A percentile compares a stretch with the other conserved stretches of the same genome.
Evolutionary conservation across 2,797 vertebrate genomes (phyloP).

Genomic region (Mus minutoides): DNA sequence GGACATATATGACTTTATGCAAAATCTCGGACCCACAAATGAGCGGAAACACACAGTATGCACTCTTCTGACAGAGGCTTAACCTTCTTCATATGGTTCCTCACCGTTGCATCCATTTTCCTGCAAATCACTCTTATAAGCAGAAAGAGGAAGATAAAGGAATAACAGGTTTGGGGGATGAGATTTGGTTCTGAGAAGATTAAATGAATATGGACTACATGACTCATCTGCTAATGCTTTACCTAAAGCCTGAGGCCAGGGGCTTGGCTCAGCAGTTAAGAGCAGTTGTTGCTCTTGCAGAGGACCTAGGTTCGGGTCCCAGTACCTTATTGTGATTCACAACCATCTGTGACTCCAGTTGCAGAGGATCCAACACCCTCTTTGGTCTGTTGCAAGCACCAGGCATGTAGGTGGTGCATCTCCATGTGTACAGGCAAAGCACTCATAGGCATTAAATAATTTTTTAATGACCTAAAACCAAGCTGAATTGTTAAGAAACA

Average conservation of each 20-base stretch:
- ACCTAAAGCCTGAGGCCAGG: neutral
- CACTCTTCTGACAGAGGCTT: neutral
- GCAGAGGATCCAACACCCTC: neutral
- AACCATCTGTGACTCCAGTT: neutral
- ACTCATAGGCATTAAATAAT: neutral
- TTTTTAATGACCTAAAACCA: constrained; percentile 7
- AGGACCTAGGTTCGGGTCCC: neutral
- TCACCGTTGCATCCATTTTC: neutral
- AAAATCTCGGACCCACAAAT: neutral
- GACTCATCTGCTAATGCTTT: constrained; percentile 39
- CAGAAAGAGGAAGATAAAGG: constrained; percentile 7
- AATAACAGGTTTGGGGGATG: neutral
- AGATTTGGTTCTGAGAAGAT: constrained; percentile 51
- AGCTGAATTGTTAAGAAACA: neutral
- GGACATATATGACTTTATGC: neutral
- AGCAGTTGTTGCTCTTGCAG: neutral
- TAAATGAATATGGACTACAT: constrained; percentile 1
- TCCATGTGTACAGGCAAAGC: neutral
- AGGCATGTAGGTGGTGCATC: neutral
- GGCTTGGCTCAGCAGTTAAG: neutral
- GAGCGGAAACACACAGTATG: neutral
- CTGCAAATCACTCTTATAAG: neutral
- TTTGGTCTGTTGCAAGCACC: neutral
- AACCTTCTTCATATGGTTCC: neutral
- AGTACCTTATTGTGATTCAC: neutral